Conservation (phyloP, 2,113 vertebrate genomes). For the Callopanchax toddi region DNA sequence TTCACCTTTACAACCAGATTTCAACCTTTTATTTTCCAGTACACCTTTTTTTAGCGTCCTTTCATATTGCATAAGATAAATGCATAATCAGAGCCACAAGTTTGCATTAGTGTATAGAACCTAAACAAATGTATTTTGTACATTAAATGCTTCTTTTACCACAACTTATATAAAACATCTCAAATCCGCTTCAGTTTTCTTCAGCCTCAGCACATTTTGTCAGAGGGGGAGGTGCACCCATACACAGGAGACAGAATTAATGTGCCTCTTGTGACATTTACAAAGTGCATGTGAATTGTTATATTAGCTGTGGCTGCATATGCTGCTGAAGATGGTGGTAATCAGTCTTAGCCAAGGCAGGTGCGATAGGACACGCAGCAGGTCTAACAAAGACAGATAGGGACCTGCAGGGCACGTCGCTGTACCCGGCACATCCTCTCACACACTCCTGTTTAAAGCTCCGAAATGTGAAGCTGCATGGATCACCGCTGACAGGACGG, state of each 20-base stretch:
- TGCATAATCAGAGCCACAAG: background rate
- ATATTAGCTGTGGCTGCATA: conserved; percentile 60
- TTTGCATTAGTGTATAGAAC: background rate
- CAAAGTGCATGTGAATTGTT: conserved; percentile 63
- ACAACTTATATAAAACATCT: background rate
- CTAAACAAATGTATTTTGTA: background rate
- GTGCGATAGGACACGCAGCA: conserved; percentile 49
- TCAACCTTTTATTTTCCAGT: too few relatives aligned
- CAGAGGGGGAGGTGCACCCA: background rate
- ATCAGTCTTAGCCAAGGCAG: conserved; percentile 73
- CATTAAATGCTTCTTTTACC: background rate
- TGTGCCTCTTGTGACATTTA: conserved; percentile 65
- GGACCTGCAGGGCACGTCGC: conserved; percentile 59
- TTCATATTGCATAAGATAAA: too few relatives aligned
- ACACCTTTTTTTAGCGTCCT: too few relatives aligned
- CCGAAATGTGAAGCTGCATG: conserved; percentile 50
- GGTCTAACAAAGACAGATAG: conserved; percentile 79
- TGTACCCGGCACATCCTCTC: conserved; percentile 57
- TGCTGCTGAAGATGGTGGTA: conserved; percentile 60
- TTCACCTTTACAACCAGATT: too few relatives aligned
- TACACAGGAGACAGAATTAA: conserved; percentile 34
- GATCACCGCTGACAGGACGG: conserved; percentile 47
- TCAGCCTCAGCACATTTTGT: conserved; percentile 5
- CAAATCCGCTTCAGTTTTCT: background rate
- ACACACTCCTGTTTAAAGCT: conserved; percentile 45